Evolutionary conservation across 2,797 vertebrate species (phyloP).

Genomic region (Lepilemur ruficaudatus): DNA sequence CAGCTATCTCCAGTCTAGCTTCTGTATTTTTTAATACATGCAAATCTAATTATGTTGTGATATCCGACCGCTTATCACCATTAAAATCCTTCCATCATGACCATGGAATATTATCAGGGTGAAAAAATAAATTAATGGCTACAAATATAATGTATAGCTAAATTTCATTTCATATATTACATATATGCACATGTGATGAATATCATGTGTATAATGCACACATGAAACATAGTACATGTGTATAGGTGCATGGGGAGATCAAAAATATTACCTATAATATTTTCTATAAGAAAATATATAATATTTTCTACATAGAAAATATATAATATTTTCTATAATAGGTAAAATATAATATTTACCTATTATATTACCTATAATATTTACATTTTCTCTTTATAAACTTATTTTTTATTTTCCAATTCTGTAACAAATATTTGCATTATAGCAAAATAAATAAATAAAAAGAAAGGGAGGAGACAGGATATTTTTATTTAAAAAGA

Average conservation of each 20-base stretch:
- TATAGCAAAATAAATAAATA: background rate
- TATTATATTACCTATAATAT: background rate
- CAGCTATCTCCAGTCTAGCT: background rate
- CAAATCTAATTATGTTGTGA: background rate
- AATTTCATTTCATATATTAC: background rate
- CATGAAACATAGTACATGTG: background rate
- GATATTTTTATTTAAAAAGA: background rate
- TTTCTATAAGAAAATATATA: too few relatives aligned
- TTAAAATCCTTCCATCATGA: background rate
- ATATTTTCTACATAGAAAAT: too few relatives aligned
- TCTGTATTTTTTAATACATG: background rate
- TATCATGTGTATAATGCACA: background rate
- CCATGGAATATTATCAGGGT: background rate
- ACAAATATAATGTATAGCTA: background rate
- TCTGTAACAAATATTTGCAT: background rate
- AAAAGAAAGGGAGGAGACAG: background rate
- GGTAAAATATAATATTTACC: too few relatives aligned
- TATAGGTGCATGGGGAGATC: background rate
- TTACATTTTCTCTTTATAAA: background rate
- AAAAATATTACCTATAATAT: background rate
- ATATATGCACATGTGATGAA: background rate
- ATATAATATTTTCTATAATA: too few relatives aligned
- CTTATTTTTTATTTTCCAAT: background rate
- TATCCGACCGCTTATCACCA: background rate
- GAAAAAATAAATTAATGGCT: background rate